phyloP scores from a whole-genome alignment of 2,113 vertebrate genomes.

The Cyprinodon variegatus region DNA sequence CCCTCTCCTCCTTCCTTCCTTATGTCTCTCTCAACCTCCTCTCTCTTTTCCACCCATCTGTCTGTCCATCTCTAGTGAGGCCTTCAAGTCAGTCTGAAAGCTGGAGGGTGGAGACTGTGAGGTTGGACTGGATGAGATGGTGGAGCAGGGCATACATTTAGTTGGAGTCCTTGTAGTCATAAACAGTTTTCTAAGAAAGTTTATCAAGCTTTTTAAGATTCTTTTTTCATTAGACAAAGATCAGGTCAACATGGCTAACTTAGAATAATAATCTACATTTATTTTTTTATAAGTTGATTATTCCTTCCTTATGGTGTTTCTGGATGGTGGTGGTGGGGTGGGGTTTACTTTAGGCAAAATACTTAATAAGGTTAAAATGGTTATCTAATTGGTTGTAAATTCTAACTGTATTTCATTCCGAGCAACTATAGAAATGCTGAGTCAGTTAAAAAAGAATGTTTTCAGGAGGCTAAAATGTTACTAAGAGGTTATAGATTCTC shows the following conservation, averaged over 20 bases:
- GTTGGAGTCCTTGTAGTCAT: constrained; percentile 7
- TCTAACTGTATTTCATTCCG: not conserved
- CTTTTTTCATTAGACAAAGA: not conserved
- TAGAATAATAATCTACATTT: not conserved
- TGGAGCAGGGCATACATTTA: constrained; percentile 10
- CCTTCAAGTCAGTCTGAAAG: constrained; percentile 45
- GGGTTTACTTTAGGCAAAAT: not conserved
- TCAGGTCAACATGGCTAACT: not conserved
- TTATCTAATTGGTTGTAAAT: not conserved
- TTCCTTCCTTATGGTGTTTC: not conserved
- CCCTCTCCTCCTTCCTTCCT: constrained; percentile 59
- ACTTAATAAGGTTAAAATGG: not conserved
- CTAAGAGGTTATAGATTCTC: not conserved
- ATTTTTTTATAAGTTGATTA: not conserved
- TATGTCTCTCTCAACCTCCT: constrained; percentile 39
- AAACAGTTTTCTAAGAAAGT: constrained; percentile 16
- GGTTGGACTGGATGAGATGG: constrained; percentile 16
- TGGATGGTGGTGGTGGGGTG: too few species aligned
- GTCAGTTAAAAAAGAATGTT: not conserved
- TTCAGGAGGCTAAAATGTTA: not conserved
- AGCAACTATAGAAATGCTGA: not conserved
- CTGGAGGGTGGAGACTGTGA: constrained; percentile 38
- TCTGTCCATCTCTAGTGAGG: constrained; percentile 57
- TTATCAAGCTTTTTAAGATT: constrained; percentile 16
- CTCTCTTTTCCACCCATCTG: constrained; percentile 55